Evolutionary conservation across 2,888 invertebrate genomes (phyloP).

Genomic region (Cryptophagus acutangulus): DNA sequence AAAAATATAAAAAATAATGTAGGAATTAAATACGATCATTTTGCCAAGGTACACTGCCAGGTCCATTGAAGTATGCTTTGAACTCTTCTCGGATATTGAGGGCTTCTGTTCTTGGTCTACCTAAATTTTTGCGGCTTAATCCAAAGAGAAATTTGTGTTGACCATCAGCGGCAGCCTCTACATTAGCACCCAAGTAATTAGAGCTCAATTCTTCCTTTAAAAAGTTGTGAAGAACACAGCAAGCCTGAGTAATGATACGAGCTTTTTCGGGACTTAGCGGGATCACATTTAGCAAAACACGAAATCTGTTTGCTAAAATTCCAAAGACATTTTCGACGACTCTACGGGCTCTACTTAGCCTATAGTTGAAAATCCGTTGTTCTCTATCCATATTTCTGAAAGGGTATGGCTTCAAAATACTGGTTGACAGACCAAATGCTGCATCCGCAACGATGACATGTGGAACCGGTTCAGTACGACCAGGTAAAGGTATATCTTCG

Average conservation of each 20-base stretch:
- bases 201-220: conserved; percentile 11
- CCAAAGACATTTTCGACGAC: conserved; percentile 11
- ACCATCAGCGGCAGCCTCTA: too few species aligned
- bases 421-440: conserved; percentile 12
- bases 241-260: conserved; percentile 13
- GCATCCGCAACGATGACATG: conserved; percentile 15
- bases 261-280: conserved; percentile 13
- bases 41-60: too few species aligned
- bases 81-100: too few species aligned
- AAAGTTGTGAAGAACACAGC: conserved; percentile 13
- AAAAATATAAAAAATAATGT: conserved; percentile 23
- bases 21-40: conserved; percentile 22
- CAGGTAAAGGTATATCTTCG: conserved; percentile 5
- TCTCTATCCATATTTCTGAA: conserved; percentile 5
- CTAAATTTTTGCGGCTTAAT: too few species aligned
- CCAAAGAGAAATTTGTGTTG: too few species aligned
- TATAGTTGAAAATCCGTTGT: conserved; percentile 14
- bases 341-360: conserved; percentile 9
- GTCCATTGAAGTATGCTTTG: too few species aligned
- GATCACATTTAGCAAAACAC: conserved; percentile 11
- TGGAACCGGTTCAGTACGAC: conserved; percentile 7
- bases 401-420: conserved; percentile 15
- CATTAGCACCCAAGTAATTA: too few species aligned
- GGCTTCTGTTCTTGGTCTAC: too few species aligned
- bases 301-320: conserved; percentile 10